Conservation (phyloP, 2,888 invertebrate genomes). For the Dicyrtomina minuta region DNA sequence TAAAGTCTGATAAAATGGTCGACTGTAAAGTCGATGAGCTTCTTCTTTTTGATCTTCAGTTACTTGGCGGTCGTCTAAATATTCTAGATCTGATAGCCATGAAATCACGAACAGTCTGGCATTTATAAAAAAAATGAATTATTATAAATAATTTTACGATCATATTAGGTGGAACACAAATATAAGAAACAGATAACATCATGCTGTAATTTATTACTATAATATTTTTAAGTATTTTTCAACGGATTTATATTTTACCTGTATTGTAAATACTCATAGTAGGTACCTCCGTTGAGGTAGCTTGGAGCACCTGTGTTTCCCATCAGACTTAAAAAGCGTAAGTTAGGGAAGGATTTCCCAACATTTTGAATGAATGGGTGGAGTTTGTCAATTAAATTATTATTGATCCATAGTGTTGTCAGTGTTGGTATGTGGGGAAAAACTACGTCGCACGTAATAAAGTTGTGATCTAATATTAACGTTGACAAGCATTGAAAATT, state of each 20-base stretch:
- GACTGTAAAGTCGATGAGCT: conserved; percentile 64
- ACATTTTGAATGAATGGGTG: conserved; percentile 73
- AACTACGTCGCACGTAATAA: conserved; percentile 67
- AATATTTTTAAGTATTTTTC: background rate
- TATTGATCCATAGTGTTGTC: conserved; percentile 72
- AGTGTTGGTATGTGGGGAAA: conserved; percentile 71
- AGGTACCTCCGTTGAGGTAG: conserved; percentile 72
- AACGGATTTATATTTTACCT: no score
- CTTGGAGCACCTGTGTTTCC: conserved; percentile 80
- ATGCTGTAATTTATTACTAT: no score
- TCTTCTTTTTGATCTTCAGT: conserved; percentile 67
- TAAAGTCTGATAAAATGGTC: conserved; percentile 42
- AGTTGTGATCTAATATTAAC: conserved; percentile 78
- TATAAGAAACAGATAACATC: no score
- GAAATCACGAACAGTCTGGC: conserved; percentile 73
- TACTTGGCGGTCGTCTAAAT: conserved; percentile 72
- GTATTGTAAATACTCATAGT: conserved; percentile 74
- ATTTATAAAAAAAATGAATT: conserved; percentile 50
- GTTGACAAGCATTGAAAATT: conserved; percentile 73
- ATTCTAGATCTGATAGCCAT: conserved; percentile 67
- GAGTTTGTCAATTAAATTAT: conserved; percentile 63
- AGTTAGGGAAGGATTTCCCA: conserved; percentile 69
- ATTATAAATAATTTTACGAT: no score
- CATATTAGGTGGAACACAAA: no score
- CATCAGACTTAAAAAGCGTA: conserved; percentile 78